Conservation (phyloP, 2,888 invertebrate genomes). For the Cheiracanthium punctorium region DNA sequence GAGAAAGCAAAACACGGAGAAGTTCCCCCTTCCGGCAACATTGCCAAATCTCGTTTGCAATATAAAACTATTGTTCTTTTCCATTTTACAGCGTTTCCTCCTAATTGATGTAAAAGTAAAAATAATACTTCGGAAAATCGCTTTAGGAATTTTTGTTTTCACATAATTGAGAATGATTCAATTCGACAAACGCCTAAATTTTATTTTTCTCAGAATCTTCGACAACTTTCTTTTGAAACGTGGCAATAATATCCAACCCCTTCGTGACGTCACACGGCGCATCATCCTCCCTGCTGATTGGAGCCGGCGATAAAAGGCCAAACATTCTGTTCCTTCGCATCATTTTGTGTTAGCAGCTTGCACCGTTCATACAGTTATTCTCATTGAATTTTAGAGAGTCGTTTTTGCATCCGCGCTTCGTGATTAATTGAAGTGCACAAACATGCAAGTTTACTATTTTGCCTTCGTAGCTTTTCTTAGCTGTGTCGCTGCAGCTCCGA, state of each 20-base stretch:
- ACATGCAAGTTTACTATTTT: not conserved
- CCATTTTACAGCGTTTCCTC: no score
- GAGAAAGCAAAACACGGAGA: no score
- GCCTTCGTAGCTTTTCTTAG: not conserved
- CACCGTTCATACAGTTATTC: not conserved
- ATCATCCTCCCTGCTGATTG: not conserved
- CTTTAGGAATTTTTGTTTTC: no score
- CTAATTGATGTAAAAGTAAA: no score
- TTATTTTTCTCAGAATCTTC: not conserved
- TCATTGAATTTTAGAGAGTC: not conserved
- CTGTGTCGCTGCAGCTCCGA: not conserved
- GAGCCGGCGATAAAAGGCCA: not conserved
- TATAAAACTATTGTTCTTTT: no score
- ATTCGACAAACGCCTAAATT: no score
- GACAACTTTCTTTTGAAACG: not conserved
- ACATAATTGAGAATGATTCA: no score
- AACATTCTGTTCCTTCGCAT: not conserved
- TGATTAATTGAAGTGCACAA: not conserved
- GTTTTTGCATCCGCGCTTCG: not conserved
- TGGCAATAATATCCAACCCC: not conserved
- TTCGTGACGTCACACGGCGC: not conserved
- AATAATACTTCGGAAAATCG: no score
- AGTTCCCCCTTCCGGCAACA: no score
- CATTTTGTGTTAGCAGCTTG: not conserved
- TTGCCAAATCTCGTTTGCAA: no score